These are phyloP conservation scores for Brachyopa scutellaris DNA, from an alignment of 2,888 invertebrate genomes.

Conservation along the genomic window DNA sequence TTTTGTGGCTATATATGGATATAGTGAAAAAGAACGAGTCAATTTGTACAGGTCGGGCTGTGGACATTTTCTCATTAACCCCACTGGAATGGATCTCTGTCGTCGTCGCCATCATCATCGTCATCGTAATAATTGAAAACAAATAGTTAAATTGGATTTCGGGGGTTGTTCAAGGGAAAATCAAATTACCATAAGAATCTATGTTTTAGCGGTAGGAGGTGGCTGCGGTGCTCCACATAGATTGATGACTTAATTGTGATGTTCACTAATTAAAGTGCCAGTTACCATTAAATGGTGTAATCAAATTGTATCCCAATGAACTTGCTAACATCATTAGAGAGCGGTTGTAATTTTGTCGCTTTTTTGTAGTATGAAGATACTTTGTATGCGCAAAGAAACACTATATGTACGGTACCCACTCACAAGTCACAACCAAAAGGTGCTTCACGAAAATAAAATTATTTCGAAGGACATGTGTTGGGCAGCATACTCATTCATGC, in stretches of 20 bases:
- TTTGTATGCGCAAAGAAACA: not conserved
- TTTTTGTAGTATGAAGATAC: not conserved
- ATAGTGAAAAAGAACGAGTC: not conserved
- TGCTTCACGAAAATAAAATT: no score
- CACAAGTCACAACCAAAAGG: not conserved
- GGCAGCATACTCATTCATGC: no score
- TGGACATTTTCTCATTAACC: conserved; percentile 46
- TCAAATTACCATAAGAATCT: conserved; percentile 29
- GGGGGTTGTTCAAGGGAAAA: conserved; percentile 24
- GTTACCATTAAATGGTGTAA: conserved; percentile 46
- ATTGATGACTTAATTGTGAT: conserved; percentile 39
- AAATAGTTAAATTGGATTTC: conserved; percentile 61
- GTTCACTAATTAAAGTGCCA: conserved; percentile 46
- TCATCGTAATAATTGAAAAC: conserved; percentile 61
- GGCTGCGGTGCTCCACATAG: conserved; percentile 11
- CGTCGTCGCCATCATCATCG: conserved; percentile 30
- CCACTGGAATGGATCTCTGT: not conserved
- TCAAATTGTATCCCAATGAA: conserved; percentile 44
- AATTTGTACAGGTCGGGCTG: not conserved
- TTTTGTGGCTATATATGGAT: conserved; percentile 10
- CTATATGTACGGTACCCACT: not conserved
- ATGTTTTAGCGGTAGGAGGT: not conserved
- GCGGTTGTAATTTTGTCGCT: conserved; percentile 5
- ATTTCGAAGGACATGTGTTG: no score
- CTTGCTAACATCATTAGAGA: conserved; percentile 25